Conservation (phyloP, 2,888 invertebrate species). For the Sturmia bella region DNA sequence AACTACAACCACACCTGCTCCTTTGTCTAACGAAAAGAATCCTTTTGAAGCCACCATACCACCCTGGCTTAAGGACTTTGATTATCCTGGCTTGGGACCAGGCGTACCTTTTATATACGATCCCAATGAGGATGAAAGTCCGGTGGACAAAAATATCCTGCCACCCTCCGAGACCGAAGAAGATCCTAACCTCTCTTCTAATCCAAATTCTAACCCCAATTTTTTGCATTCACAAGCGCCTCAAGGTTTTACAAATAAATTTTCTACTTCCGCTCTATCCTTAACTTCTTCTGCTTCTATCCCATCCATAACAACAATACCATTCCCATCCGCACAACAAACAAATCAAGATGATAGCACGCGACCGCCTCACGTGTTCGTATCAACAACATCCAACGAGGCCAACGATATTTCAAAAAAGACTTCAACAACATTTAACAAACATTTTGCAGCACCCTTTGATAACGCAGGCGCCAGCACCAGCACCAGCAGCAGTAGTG, state of each 20-base stretch:
- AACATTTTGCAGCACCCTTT: slow-evolving; percentile 78
- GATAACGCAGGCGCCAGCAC: slow-evolving; percentile 70
- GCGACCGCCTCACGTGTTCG: slow-evolving; percentile 74
- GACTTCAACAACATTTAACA: slow-evolving; percentile 76
- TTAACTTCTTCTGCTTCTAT: slow-evolving; percentile 74
- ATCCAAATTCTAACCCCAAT: slow-evolving; percentile 60
- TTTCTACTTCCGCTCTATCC: slow-evolving; percentile 66
- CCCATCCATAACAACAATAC: slow-evolving; percentile 77
- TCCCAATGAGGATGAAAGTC: slow-evolving; percentile 68
- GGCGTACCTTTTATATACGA: slow-evolving; percentile 78
- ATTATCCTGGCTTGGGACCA: slow-evolving; percentile 79
- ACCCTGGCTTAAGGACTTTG: slow-evolving; percentile 78
- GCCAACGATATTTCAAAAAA: slow-evolving; percentile 52
- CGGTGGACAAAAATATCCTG: slow-evolving; percentile 69
- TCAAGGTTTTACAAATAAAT: slow-evolving; percentile 70
- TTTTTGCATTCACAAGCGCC: slow-evolving; percentile 69
- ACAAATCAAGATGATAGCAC: slow-evolving; percentile 67
- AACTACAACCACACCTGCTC: slow-evolving; percentile 71
- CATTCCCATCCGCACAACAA: slow-evolving; percentile 76
- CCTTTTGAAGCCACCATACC: slow-evolving; percentile 79
- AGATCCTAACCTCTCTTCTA: slow-evolving; percentile 54
- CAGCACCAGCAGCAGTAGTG: not conserved
- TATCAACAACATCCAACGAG: slow-evolving; percentile 73
- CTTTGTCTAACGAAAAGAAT: slow-evolving; percentile 71
- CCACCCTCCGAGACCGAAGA: slow-evolving; percentile 70